These are phyloP conservation scores for Drosophila bocqueti DNA, from an alignment of 1,140 invertebrate genomes.

Conservation along the genomic window DNA sequence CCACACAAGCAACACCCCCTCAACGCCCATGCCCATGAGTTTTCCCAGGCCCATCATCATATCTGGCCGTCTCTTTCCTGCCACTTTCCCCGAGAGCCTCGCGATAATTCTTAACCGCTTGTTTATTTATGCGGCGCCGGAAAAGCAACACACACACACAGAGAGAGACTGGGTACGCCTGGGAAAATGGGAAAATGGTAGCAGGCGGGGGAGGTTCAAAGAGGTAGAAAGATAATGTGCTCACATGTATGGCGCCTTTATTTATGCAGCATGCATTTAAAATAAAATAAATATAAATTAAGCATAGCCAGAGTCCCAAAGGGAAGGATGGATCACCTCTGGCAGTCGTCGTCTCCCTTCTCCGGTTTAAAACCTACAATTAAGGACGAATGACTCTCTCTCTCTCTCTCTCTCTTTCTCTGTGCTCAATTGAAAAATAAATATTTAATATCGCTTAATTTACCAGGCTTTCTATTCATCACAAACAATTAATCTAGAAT, in stretches of 20 bases:
- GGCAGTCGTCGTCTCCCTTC: not conserved
- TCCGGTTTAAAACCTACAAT: not conserved
- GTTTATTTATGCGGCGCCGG: conserved; percentile 79
- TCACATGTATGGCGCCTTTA: conserved; percentile 54
- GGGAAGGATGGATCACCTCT: conserved; percentile 10
- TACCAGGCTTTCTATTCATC: conserved; percentile 3
- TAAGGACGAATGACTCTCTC: not conserved
- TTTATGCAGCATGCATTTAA: conserved; percentile 82
- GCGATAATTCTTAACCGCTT: conserved; percentile 80
- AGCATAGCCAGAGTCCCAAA: conserved; percentile 52
- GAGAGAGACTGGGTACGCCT: not conserved
- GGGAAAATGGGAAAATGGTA: conserved; percentile 8
- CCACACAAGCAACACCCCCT: not conserved
- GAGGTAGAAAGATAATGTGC: conserved; percentile 57
- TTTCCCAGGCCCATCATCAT: conserved; percentile 21
- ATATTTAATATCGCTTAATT: conserved; percentile 5
- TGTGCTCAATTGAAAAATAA: conserved; percentile 1
- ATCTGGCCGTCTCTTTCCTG: conserved; percentile 10
- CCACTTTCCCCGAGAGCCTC: conserved; percentile 31
- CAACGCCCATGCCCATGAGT: not conserved
- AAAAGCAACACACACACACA: conserved; percentile 54
- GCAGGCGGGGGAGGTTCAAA: conserved; percentile 26
- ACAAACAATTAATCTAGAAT: conserved; percentile 3
- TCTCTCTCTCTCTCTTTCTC: not conserved
- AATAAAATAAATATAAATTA: conserved; percentile 83